Percentiles rank a stretch among this genome's conserved stretches.
Conservation (phyloP, 2,888 invertebrate species). For the Calephelis perditalis region DNA sequence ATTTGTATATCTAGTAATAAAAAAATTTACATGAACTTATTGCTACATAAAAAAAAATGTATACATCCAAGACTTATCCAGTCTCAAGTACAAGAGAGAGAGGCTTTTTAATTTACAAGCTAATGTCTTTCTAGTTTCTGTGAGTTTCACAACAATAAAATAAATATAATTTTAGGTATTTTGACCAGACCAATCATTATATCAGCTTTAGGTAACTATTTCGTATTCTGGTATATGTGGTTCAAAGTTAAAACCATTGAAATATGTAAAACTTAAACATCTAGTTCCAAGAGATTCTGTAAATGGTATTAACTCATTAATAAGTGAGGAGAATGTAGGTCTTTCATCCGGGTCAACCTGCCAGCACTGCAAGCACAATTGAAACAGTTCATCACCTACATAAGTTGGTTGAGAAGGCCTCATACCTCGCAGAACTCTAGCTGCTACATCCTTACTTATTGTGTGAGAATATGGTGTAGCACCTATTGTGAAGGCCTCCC, state of each 20-base stretch:
- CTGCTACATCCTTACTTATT: conserved; percentile 81
- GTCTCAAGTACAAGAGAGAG: neutral
- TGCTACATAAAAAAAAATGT: no score
- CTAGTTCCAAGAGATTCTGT: conserved; percentile 51
- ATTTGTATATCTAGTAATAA: no score
- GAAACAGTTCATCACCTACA: conserved; percentile 88
- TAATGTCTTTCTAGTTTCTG: no score
- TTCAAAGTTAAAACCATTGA: conserved; percentile 66
- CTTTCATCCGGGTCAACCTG: conserved; percentile 89
- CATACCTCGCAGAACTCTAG: conserved; percentile 83
- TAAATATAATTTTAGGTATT: neutral
- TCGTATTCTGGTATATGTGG: conserved; percentile 66
- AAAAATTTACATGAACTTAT: no score
- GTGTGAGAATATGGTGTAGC: conserved; percentile 87
- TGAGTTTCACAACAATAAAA: neutral
- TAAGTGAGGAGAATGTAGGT: conserved; percentile 82
- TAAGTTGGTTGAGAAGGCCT: conserved; percentile 86
- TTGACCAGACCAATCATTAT: neutral
- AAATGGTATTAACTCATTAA: conserved; percentile 59
- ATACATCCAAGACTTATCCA: no score
- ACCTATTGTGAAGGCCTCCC: conserved; percentile 89
- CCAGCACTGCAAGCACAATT: conserved; percentile 91
- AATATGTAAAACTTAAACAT: conserved; percentile 65
- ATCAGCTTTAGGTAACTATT: conserved; percentile 48
- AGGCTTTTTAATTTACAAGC: neutral